These are phyloP conservation scores for Prorops nasuta DNA, from an alignment of 1,140 invertebrate genomes.

Conservation along the genomic window DNA sequence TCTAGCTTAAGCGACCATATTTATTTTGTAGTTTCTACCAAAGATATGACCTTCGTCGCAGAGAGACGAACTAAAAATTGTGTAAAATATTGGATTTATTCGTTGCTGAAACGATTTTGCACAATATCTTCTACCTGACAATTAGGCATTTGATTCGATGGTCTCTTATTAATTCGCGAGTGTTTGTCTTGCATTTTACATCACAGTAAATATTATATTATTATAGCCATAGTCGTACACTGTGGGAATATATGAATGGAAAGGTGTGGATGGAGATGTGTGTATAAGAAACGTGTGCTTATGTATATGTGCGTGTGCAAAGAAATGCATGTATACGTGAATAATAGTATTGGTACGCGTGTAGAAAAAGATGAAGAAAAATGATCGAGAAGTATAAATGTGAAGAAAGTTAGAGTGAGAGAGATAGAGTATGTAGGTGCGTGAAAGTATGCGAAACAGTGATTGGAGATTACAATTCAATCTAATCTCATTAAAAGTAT, in stretches of 20 bases:
- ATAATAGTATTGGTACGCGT: neutral
- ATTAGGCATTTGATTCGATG: slow-evolving; percentile 20
- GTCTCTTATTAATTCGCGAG: slow-evolving; percentile 25
- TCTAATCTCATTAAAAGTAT: slow-evolving; percentile 49
- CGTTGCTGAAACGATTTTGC: neutral
- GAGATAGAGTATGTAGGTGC: neutral
- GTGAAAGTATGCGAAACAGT: neutral
- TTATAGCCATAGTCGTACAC: slow-evolving; percentile 37
- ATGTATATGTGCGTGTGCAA: slow-evolving; percentile 12
- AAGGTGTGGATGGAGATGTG: slow-evolving; percentile 6
- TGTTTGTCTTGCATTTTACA: slow-evolving; percentile 35
- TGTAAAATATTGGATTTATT: slow-evolving; percentile 29
- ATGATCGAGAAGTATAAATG: neutral
- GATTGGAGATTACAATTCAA: slow-evolving; percentile 31
- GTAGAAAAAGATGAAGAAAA: neutral
- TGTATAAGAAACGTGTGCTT: slow-evolving; percentile 5
- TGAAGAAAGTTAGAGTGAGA: slow-evolving; percentile 6
- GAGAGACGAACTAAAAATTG: slow-evolving; percentile 16
- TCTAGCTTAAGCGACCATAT: slow-evolving; percentile 44
- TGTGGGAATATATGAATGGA: slow-evolving; percentile 25
- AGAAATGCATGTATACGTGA: neutral
- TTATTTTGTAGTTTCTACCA: slow-evolving; percentile 58
- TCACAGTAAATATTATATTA: slow-evolving; percentile 35
- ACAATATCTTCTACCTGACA: slow-evolving; percentile 30
- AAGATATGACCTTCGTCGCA: slow-evolving; percentile 47